Evolutionary conservation across 1,140 invertebrate genomes (phyloP).

Genomic region (Lasioglossum albipes): DNA sequence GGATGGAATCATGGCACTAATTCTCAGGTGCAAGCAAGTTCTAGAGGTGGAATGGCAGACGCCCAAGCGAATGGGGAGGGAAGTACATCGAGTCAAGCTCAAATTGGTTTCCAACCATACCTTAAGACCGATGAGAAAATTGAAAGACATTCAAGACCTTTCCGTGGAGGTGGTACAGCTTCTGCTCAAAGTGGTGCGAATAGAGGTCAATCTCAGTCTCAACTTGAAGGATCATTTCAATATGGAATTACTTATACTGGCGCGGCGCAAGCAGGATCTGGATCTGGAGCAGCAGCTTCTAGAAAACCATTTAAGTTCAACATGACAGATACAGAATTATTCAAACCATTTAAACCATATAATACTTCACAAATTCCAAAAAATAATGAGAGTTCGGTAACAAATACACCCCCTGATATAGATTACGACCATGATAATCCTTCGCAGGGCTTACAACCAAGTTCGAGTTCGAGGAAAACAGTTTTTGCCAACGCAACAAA

Average conservation of each 20-base stretch:
- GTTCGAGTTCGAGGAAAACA: conserved; percentile 59
- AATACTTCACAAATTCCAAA: conserved; percentile 75
- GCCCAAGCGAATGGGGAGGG: conserved; percentile 91
- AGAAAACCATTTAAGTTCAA: conserved; percentile 75
- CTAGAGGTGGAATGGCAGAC: conserved; percentile 89
- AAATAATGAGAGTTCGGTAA: conserved; percentile 70
- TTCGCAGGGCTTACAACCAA: conserved; percentile 80
- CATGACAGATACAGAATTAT: conserved; percentile 65
- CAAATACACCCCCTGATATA: conserved; percentile 15
- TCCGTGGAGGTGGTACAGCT: conserved; percentile 87
- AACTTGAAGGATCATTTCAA: conserved; percentile 87
- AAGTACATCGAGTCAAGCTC: conserved; percentile 90
- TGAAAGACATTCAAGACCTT: conserved; percentile 79
- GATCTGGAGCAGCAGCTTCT: conserved; percentile 78
- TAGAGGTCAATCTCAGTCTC: conserved; percentile 88
- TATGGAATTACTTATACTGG: conserved; percentile 90
- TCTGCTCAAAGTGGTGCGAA: conserved; percentile 87
- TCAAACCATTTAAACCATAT: conserved; percentile 67
- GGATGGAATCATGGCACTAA: conserved; percentile 88
- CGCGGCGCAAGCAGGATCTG: conserved; percentile 89
- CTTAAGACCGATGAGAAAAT: conserved; percentile 80
- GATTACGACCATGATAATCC: conserved; percentile 78
- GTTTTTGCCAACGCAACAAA: conserved; percentile 46
- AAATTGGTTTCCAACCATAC: conserved; percentile 91
- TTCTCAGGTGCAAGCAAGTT: conserved; percentile 88